Evolutionary conservation across 2,888 invertebrate genomes (phyloP).

Genomic region (Schizaphis graminum): DNA sequence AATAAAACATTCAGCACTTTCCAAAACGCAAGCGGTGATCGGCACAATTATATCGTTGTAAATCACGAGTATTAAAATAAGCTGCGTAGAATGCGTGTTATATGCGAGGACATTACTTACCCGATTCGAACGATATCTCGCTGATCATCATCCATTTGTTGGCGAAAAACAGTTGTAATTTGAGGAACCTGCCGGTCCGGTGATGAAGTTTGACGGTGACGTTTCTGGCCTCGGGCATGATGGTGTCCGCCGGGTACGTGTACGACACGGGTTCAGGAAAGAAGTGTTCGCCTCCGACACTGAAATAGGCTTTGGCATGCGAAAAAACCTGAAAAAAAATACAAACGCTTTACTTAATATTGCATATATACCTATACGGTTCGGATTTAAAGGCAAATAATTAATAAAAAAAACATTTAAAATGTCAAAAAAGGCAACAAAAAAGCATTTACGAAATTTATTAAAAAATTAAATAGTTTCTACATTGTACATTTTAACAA

Average conservation of each 20-base stretch:
- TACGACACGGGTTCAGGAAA: constrained; percentile 81
- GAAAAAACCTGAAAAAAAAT: constrained; percentile 78
- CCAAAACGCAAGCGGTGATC: neutral
- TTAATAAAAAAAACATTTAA: too few species aligned
- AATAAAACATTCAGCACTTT: neutral
- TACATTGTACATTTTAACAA: too few species aligned
- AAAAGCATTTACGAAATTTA: too few species aligned
- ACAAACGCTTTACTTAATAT: neutral
- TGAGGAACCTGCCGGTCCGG: constrained; percentile 81
- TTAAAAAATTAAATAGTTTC: too few species aligned
- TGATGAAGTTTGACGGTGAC: constrained; percentile 85
- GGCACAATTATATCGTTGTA: neutral
- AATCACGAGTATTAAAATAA: neutral
- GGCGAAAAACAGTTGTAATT: constrained; percentile 84
- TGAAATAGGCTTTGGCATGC: constrained; percentile 83
- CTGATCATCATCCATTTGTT: constrained; percentile 88
- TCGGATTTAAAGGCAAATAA: too few species aligned
- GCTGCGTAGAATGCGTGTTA: neutral
- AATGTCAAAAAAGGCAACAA: too few species aligned
- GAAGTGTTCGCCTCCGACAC: constrained; percentile 81
- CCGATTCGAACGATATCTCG: constrained; percentile 86
- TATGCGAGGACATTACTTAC: constrained; percentile 72
- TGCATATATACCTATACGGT: neutral
- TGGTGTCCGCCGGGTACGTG: constrained; percentile 82
- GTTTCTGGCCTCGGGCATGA: constrained; percentile 84